Percentiles rank a stretch among this genome's conserved stretches.
These are phyloP conservation scores for Akabosia matsudoensis DNA, from an alignment of 1,140 invertebrate genomes.

Conservation along the genomic window DNA sequence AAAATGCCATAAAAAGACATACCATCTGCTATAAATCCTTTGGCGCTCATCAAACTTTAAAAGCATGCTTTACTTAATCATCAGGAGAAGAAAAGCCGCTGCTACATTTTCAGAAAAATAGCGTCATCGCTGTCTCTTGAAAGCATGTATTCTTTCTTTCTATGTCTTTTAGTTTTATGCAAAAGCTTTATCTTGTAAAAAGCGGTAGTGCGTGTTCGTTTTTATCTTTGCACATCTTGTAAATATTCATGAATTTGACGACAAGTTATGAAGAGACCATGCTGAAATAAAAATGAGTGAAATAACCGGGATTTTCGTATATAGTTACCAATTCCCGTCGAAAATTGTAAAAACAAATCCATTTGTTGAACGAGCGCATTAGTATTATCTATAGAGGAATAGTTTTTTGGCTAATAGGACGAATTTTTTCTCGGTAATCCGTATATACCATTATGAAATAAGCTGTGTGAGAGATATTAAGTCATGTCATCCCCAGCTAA, in stretches of 20 bases:
- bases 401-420: too few relatives aligned
- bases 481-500: not conserved
- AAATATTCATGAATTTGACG: conserved; percentile 16
- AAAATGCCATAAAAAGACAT: not conserved
- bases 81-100: not conserved
- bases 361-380: too few relatives aligned
- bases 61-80: conserved; percentile 23
- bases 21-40: not conserved
- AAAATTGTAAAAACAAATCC: too few relatives aligned
- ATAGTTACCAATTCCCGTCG: too few relatives aligned
- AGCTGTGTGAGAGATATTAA: not conserved
- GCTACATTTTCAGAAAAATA: not conserved
- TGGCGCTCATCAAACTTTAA: conserved; percentile 10
- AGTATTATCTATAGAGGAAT: too few relatives aligned
- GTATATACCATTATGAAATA: not conserved
- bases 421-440: too few relatives aligned
- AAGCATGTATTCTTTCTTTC: too few relatives aligned
- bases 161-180: not conserved
- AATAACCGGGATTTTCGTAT: too few relatives aligned
- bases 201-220: too few relatives aligned
- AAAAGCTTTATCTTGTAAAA: too few relatives aligned
- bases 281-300: too few relatives aligned
- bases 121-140: too few relatives aligned
- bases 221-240: conserved; percentile 15
- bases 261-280: not conserved